phyloP scores from a whole-genome alignment of 1,140 invertebrate genomes.

The Lepidurus apus region DNA sequence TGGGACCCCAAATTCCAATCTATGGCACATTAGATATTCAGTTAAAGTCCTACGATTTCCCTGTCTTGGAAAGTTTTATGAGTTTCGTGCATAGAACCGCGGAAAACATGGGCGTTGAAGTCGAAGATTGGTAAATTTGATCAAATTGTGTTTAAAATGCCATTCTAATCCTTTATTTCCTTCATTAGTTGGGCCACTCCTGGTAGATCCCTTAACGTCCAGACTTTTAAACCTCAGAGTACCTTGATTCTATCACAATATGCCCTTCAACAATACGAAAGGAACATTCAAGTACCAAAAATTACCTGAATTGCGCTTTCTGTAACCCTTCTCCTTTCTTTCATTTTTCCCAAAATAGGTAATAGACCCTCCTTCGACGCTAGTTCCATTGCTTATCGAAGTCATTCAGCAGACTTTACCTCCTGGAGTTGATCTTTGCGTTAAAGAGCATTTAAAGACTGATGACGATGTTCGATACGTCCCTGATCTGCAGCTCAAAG shows the following conservation, averaged over 20 bases:
- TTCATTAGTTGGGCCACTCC: constrained; percentile 65
- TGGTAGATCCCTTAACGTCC: constrained; percentile 58
- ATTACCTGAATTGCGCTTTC: not conserved
- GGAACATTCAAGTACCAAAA: constrained; percentile 60
- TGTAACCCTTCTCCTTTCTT: not conserved
- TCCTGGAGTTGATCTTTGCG: constrained; percentile 62
- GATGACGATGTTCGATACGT: constrained; percentile 65
- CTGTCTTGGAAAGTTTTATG: constrained; percentile 71
- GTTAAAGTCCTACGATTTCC: constrained; percentile 74
- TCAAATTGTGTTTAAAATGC: no score
- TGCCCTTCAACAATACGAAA: constrained; percentile 65
- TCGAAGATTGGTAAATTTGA: constrained; percentile 61
- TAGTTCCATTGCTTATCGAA: constrained; percentile 60
- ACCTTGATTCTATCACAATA: constrained; percentile 63
- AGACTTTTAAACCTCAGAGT: constrained; percentile 61
- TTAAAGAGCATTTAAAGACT: constrained; percentile 55
- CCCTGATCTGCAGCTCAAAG: constrained; percentile 67
- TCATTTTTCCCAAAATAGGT: constrained; percentile 46
- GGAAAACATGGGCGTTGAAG: constrained; percentile 64
- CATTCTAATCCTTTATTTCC: constrained; percentile 36
- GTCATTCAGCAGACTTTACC: constrained; percentile 64
- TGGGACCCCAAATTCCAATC: constrained; percentile 51
- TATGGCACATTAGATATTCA: constrained; percentile 69
- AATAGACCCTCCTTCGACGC: constrained; percentile 51
- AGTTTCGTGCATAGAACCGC: constrained; percentile 66